Evolutionary conservation across 1,140 invertebrate species (phyloP).

Genomic region (Sycophila sp.): DNA sequence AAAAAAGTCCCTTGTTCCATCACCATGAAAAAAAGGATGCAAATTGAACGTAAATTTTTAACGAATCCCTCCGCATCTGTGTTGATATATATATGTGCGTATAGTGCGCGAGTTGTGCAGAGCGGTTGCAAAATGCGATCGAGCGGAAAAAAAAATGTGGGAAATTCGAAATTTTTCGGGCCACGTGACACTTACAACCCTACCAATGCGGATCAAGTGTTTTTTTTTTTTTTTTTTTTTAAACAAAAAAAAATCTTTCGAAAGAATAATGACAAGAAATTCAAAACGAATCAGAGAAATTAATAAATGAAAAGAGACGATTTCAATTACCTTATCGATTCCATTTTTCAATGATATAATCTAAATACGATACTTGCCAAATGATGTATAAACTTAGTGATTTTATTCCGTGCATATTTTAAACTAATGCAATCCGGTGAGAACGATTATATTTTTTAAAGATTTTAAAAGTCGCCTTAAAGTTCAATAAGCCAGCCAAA

Average conservation of each 20-base stretch:
- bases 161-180: background rate
- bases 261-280: background rate
- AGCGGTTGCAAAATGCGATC: slow-evolving; percentile 52
- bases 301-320: no score
- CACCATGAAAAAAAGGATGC: background rate
- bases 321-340: no score
- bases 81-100: slow-evolving; percentile 8
- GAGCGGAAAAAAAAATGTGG: background rate
- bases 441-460: slow-evolving; percentile 38
- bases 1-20: slow-evolving; percentile 25
- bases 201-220: background rate
- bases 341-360: no score
- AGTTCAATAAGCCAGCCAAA: slow-evolving; percentile 24
- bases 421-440: slow-evolving; percentile 20
- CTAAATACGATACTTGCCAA: no score
- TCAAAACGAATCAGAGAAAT: background rate
- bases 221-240: no score
- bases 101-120: slow-evolving; percentile 39
- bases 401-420: slow-evolving; percentile 25
- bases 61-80: background rate
- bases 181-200: background rate
- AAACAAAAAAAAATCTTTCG: no score
- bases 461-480: slow-evolving; percentile 26
- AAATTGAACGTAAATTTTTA: slow-evolving; percentile 18
- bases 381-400: slow-evolving; percentile 5